phyloP scores from a whole-genome alignment of 2,888 invertebrate genomes.

The Eristalis tenax region DNA sequence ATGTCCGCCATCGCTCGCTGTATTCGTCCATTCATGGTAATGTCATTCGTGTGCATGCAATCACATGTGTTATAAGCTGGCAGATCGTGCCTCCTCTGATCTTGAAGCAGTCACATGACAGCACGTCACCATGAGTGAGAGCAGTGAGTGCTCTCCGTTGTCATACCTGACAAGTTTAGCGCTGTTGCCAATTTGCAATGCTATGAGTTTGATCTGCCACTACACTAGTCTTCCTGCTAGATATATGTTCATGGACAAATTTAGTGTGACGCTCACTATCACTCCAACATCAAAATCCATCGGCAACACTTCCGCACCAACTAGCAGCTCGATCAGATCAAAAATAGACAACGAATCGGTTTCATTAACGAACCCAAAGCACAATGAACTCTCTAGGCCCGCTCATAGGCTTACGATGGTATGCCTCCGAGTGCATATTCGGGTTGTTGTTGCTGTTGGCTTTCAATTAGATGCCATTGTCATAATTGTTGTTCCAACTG shows the following conservation, averaged over 20 bases:
- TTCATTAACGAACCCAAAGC: conserved; percentile 23
- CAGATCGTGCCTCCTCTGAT: too few species aligned
- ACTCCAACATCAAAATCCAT: not conserved
- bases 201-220: too few species aligned
- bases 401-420: conserved; percentile 10
- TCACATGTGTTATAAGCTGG: too few species aligned
- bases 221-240: too few species aligned
- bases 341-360: not conserved
- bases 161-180: too few species aligned
- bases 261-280: not conserved
- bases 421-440: conserved; percentile 21
- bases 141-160: too few species aligned
- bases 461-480: conserved; percentile 50
- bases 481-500: conserved; percentile 40
- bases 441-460: conserved; percentile 39
- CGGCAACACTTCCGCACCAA: conserved; percentile 23
- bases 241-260: not conserved
- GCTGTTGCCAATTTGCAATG: too few species aligned
- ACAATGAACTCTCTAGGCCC: conserved; percentile 33
- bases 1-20: too few species aligned
- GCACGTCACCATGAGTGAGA: too few species aligned
- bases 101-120: too few species aligned
- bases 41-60: too few species aligned
- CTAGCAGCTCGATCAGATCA: not conserved
- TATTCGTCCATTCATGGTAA: too few species aligned